Evolutionary conservation across 2,888 invertebrate genomes (phyloP), one percentile per base, ranked within the genome.

Genomic region (Notodonta dromedarius): DNA sequence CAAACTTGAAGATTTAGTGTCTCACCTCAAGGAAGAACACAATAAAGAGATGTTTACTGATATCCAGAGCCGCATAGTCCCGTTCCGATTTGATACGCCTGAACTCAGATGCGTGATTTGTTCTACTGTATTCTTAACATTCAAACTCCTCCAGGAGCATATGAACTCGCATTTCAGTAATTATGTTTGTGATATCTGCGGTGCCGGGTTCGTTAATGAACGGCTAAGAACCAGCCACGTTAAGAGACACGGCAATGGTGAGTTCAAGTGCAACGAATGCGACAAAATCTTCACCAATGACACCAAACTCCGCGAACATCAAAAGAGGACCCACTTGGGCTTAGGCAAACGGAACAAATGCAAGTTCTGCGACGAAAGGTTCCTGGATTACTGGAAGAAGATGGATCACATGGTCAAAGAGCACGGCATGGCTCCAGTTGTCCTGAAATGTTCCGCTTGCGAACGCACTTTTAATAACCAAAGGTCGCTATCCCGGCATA

Each of bases 91-190:
- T 44, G 86, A 88, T 11, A 74, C 83, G 0, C 76, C 82, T 0
- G 76, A 80, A 46, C 61, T 89, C 6, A 74, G 73, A 16, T 90
- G 90, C 64, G 82, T 81, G 0, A 76, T 86, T 0, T 90, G 90
- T 60, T 62, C 70, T 0, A 61, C 71, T 0, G 77, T 76, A 16
- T 88, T 83, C 61, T 66, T 69, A 5, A 82, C 78, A 0, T 90
- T 90, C 60, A 88, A 89, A 67, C 71, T 82, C 0, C 63, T 90
- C 1, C 85, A 86, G 44, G 86, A 87, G 58, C 90, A 90, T 52
- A 90, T 90, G 89, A 88, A 87, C 59, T 72, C 77, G 0, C 90
- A 90, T 73, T 89, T 79, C 35, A 79, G 82, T 3, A 87, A 88
- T 62, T 86, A 83, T 56, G 67, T 82, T 6, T 90, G 90, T 54